These are phyloP conservation scores for Phalanger gymnotis DNA, from an alignment of 2,797 vertebrate genomes.

Conservation along the genomic window DNA sequence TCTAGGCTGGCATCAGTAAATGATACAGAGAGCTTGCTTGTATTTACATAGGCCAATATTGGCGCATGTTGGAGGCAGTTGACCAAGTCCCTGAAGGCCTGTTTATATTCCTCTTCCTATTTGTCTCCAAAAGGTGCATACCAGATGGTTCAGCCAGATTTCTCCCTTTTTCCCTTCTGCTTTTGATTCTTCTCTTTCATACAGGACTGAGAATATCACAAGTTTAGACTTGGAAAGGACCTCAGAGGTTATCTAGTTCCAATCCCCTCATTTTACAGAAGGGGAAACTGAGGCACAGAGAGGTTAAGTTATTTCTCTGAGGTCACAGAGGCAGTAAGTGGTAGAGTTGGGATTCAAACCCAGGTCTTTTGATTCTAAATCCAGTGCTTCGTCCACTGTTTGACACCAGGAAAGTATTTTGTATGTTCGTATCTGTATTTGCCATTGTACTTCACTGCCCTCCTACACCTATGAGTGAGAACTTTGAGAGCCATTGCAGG, in stretches of 20 bases:
- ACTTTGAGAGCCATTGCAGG: neutral
- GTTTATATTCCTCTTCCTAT: neutral
- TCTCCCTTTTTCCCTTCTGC: neutral
- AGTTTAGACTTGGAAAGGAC: neutral
- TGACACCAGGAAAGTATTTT: neutral
- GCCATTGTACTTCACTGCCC: neutral
- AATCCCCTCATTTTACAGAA: neutral
- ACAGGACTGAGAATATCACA: neutral
- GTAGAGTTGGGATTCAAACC: neutral
- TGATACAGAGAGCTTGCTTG: neutral
- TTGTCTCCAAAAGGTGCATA: neutral
- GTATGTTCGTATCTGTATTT: too few relatives aligned
- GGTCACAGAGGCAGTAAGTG: neutral
- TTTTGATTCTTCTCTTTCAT: neutral
- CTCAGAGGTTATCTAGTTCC: neutral
- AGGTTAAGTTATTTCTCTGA: neutral
- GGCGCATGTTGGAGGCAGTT: neutral
- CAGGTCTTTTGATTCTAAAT: neutral
- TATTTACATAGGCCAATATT: neutral
- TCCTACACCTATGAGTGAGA: neutral
- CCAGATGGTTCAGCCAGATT: neutral
- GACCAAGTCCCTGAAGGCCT: neutral
- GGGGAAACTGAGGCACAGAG: neutral
- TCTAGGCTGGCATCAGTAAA: neutral
- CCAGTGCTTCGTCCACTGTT: neutral